Conservation (phyloP, 2,888 invertebrate species). For the Tetramorium bicarinatum region DNA sequence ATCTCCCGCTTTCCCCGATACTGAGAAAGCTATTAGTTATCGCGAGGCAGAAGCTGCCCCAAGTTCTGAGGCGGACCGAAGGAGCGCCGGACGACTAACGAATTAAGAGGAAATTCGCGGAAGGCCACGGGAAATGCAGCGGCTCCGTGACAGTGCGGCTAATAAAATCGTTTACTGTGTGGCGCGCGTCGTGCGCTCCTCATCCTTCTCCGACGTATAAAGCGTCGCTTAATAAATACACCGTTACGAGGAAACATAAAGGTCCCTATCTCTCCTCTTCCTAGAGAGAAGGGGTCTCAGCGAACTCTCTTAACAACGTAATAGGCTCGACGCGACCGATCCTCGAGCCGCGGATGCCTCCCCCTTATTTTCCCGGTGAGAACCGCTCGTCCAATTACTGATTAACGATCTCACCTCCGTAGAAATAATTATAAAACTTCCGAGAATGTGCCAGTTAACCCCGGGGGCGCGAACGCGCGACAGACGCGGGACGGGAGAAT, state of each 20-base stretch:
- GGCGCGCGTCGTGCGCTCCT: background rate
- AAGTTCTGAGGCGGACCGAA: background rate
- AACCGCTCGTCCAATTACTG: constrained; percentile 78
- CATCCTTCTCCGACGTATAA: constrained; percentile 32
- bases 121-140: background rate
- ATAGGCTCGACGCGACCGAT: constrained; percentile 61
- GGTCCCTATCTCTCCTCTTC: constrained; percentile 49
- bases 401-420: constrained; percentile 78
- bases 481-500: constrained; percentile 46
- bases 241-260: constrained; percentile 68
- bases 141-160: background rate
- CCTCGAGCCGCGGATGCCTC: constrained; percentile 60
- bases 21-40: constrained; percentile 22
- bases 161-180: background rate
- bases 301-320: constrained; percentile 68
- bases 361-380: constrained; percentile 69
- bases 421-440: constrained; percentile 81
- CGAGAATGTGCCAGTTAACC: constrained; percentile 84
- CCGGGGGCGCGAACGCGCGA: constrained; percentile 81
- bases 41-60: background rate
- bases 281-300: constrained; percentile 30
- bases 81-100: background rate
- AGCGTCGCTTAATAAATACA: constrained; percentile 64
- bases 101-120: constrained; percentile 9
- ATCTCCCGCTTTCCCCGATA: constrained; percentile 2